Evolutionary conservation across 1,140 invertebrate genomes (phyloP).

Genomic region (Cotesia vestalis): DNA sequence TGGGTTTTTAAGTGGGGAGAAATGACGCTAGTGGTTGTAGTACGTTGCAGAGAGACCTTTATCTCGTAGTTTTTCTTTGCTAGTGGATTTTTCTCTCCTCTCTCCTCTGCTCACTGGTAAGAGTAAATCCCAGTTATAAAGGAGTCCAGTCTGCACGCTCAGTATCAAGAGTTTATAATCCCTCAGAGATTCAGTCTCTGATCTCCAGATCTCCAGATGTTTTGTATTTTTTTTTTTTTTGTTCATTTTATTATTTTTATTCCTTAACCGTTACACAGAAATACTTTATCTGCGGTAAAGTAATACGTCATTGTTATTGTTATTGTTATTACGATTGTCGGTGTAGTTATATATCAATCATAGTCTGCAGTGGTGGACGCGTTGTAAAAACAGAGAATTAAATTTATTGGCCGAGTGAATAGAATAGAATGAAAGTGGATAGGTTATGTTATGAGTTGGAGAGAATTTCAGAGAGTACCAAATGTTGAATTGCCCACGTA

Average conservation of each 20-base stretch:
- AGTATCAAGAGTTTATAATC: conserved; percentile 28
- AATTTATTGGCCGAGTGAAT: not conserved
- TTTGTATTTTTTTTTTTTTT: conserved; percentile 32
- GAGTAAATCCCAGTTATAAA: too few relatives aligned
- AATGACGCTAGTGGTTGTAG: too few relatives aligned
- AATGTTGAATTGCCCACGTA: conserved; percentile 15
- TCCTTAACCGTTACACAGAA: not conserved
- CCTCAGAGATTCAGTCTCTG: conserved; percentile 28
- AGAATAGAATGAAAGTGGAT: not conserved
- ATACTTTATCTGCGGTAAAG: not conserved
- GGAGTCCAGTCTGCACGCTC: conserved; percentile 6
- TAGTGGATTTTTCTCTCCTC: too few relatives aligned
- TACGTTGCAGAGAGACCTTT: too few relatives aligned
- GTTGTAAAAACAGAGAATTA: not conserved
- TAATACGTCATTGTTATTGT: not conserved
- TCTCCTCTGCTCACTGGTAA: too few relatives aligned
- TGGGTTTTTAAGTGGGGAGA: too few relatives aligned
- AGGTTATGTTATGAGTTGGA: not conserved
- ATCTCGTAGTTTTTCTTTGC: too few relatives aligned
- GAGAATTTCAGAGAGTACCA: conserved; percentile 2
- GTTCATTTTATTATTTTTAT: conserved; percentile 1
- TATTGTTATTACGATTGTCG: not conserved
- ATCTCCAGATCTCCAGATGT: conserved; percentile 21
- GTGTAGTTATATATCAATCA: conserved; percentile 2
- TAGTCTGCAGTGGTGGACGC: not conserved